Evolutionary conservation across 1,140 invertebrate genomes (phyloP).

Genomic region (Choristoneura fumiferana): DNA sequence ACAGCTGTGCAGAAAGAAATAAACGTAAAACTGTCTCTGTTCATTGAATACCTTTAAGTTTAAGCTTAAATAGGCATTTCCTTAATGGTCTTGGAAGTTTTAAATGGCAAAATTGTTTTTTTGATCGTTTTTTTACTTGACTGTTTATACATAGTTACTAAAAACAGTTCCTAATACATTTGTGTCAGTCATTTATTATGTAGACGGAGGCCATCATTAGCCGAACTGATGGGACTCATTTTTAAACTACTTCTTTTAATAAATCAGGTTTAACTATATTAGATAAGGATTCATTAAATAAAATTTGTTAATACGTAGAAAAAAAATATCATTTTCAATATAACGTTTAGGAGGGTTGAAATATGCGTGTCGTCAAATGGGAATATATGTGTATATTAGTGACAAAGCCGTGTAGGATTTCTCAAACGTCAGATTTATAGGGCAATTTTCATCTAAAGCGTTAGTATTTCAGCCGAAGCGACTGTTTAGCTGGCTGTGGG

Average conservation of each 20-base stretch:
- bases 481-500: slow-evolving; percentile 39
- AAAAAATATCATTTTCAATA: background rate
- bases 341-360: background rate
- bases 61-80: too few species aligned
- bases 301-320: slow-evolving; percentile 1
- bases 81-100: too few species aligned
- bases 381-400: slow-evolving; percentile 59
- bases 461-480: slow-evolving; percentile 48
- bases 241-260: slow-evolving; percentile 2
- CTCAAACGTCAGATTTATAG: slow-evolving; percentile 69
- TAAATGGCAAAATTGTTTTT: too few species aligned
- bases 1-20: background rate
- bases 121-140: too few species aligned
- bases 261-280: slow-evolving; percentile 12
- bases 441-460: slow-evolving; percentile 47
- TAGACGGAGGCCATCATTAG: slow-evolving; percentile 4
- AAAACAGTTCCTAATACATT: too few species aligned
- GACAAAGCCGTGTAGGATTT: slow-evolving; percentile 71
- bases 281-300: slow-evolving; percentile 1
- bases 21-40: background rate
- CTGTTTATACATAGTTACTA: too few species aligned
- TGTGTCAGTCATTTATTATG: background rate
- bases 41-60: too few species aligned
- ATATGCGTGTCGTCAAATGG: slow-evolving; percentile 30
- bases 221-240: background rate